These are phyloP conservation scores for Girardinichthys multiradiatus DNA, from an alignment of 2,113 vertebrate species.

Conservation along the genomic window DNA sequence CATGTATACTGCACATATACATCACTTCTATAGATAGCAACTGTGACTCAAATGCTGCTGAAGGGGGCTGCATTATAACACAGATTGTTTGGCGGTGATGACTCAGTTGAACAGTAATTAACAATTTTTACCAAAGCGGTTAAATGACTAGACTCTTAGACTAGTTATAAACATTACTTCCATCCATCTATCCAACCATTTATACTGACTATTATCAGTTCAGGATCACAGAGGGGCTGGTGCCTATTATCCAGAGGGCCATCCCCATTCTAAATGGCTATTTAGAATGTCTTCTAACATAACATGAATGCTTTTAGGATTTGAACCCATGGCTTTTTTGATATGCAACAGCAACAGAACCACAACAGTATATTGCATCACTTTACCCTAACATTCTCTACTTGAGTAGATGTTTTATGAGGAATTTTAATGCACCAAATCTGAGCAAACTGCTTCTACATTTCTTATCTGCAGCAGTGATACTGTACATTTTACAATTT, in stretches of 20 bases:
- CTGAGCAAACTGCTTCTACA: background rate
- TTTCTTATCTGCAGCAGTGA: background rate
- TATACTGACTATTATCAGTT: background rate
- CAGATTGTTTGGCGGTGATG: background rate
- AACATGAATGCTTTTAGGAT: background rate
- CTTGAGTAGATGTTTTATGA: background rate
- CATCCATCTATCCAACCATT: background rate
- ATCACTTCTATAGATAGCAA: background rate
- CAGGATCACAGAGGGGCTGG: background rate
- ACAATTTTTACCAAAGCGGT: no score
- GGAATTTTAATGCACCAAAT: conserved; percentile 16
- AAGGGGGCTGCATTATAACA: background rate
- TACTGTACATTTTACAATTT: background rate
- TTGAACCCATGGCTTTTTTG: background rate
- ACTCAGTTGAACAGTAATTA: background rate
- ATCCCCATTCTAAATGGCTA: no score
- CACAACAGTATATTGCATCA: background rate
- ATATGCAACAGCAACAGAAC: background rate
- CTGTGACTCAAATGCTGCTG: background rate
- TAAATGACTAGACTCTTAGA: background rate
- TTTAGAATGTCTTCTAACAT: background rate
- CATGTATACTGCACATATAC: background rate
- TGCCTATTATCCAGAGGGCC: background rate
- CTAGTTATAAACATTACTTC: background rate
- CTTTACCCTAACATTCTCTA: background rate